Conservation (phyloP, 2,888 invertebrate species). For the Apodemia duryi region DNA sequence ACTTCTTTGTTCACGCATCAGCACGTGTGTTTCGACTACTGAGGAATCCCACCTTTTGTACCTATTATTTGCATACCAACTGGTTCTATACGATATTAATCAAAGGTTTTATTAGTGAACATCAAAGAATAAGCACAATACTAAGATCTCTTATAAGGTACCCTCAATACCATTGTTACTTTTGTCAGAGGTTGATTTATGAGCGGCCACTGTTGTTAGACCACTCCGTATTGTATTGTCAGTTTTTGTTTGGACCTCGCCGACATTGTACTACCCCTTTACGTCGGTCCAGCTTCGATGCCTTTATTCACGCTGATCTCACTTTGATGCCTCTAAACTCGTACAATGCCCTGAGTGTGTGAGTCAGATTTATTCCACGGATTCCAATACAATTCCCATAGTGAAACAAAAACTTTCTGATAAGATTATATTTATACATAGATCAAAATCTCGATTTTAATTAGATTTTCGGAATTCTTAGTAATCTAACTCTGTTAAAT, state of each 20-base stretch:
- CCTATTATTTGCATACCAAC: constrained; percentile 77
- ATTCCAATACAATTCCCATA: constrained; percentile 12
- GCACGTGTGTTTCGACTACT: constrained; percentile 73
- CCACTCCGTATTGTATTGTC: constrained; percentile 76
- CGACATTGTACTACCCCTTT: constrained; percentile 76
- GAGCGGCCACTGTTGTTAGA: constrained; percentile 77
- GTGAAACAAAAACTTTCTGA: not conserved
- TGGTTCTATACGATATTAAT: constrained; percentile 79
- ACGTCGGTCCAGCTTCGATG: constrained; percentile 60
- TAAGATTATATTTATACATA: not conserved
- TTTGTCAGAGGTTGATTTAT: constrained; percentile 78
- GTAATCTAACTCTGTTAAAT: no score
- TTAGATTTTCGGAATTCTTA: not conserved
- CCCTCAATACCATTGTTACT: constrained; percentile 79
- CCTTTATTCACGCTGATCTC: constrained; percentile 73
- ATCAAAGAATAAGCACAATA: constrained; percentile 77
- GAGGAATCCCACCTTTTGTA: constrained; percentile 58
- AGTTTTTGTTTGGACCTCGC: constrained; percentile 75
- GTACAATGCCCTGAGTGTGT: constrained; percentile 53
- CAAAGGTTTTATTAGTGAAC: constrained; percentile 80
- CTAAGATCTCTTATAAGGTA: constrained; percentile 79
- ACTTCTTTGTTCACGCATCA: constrained; percentile 56
- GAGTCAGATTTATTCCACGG: constrained; percentile 40
- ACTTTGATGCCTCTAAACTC: constrained; percentile 69
- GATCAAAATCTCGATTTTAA: not conserved